Base-by-base conservation (phyloP, 2,888 invertebrate genomes). In the Marasmarcha lunaedactyla region DNA sequence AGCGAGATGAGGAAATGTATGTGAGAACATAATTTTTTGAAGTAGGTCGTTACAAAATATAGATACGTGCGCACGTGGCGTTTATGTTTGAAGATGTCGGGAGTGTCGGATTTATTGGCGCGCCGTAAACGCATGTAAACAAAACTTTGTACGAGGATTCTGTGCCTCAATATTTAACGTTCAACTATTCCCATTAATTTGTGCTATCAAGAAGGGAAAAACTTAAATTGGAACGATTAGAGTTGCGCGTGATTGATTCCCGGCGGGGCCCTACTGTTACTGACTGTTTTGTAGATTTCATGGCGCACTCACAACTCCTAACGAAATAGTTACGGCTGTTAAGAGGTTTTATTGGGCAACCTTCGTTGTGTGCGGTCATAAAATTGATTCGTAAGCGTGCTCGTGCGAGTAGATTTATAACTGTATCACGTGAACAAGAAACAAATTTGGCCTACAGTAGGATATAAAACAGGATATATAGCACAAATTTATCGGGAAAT, bases 321-420 rank as follows among this genome's bases (percentile, higher is more conserved):
- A 79, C 72, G 74, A 79, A 81, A 79, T 79, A 81, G 77, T 78
- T 74, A 77, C 76, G 77, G 71, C 76, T 79, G 79, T 79, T 81
- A 81, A 79, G 77, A 78, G 79, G 73, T 83, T 83, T 83, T 83
- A 83, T 81, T 78, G 78, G 83, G 77, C 78, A 78, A 78, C 81
- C 78, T 83, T 83, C 70, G 74, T 71, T 67, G 71, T 73, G 68
- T 71, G 73, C 66, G 72, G 72, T 69, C 71, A 76, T 83, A 79
- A 83, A 83, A 83, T 78, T 71, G 71, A 77, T 83, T 77, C 79
- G 71, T 69, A 71, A 71, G 67, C 70, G 72, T 71, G 73, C 72
- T 68, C 71, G 69, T 70, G 64, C 59, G 59, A 61, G 61, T 71
- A 72, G 71, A 73, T 76, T 73, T 77, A 76, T 77, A 77, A 77